Conservation (phyloP, 2,888 invertebrate genomes). For the Caenorhabditis imperialis region DNA sequence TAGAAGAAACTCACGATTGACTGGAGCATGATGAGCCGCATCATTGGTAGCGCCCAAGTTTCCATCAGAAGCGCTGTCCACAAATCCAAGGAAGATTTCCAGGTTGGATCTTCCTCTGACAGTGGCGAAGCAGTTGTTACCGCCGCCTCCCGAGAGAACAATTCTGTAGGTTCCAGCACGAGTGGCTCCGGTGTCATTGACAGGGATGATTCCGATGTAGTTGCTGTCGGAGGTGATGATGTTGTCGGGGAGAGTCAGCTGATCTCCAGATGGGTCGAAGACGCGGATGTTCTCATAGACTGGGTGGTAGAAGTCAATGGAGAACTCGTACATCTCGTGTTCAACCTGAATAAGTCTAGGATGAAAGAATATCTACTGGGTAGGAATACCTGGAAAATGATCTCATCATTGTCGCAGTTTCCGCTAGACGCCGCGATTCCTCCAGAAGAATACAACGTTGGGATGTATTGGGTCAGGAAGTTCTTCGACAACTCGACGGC, state of each 20-base stretch:
- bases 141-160: slow-evolving; percentile 44
- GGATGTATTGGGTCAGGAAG: slow-evolving; percentile 63
- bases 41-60: slow-evolving; percentile 66
- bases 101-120: slow-evolving; percentile 64
- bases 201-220: slow-evolving; percentile 64
- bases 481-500: slow-evolving; percentile 56
- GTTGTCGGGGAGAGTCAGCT: slow-evolving; percentile 53
- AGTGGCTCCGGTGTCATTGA: slow-evolving; percentile 59
- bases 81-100: slow-evolving; percentile 62
- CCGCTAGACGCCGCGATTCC: slow-evolving; percentile 51
- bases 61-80: slow-evolving; percentile 52
- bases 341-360: slow-evolving; percentile 57
- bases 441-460: slow-evolving; percentile 62
- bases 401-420: slow-evolving; percentile 56
- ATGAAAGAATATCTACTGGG: background rate
- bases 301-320: slow-evolving; percentile 65
- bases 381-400: slow-evolving; percentile 56
- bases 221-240: slow-evolving; percentile 62
- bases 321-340: slow-evolving; percentile 66
- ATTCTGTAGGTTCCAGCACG: slow-evolving; percentile 61
- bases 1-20: slow-evolving; percentile 44
- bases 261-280: slow-evolving; percentile 54
- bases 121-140: slow-evolving; percentile 60
- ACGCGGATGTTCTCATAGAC: slow-evolving; percentile 35
- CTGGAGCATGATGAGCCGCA: slow-evolving; percentile 63